Percentiles rank a stretch among this genome's conserved stretches.
These are phyloP conservation scores for Eutolmus rufibarbis DNA, from an alignment of 2,888 invertebrate genomes.

Conservation along the genomic window DNA sequence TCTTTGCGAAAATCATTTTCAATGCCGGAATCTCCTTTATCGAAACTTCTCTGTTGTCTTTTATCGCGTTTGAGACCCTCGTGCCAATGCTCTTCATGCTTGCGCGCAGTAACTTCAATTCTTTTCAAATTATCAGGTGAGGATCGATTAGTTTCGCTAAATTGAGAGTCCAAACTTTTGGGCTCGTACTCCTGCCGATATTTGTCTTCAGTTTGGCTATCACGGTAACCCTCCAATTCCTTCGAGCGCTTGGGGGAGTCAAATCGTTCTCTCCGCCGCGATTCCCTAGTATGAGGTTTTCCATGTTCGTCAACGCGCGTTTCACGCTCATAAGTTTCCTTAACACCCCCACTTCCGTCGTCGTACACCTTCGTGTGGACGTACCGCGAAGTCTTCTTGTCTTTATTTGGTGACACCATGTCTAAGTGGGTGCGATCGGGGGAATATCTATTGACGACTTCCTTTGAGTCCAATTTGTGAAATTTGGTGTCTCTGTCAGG, in stretches of 20 bases:
- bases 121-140: constrained; percentile 66
- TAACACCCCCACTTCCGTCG: constrained; percentile 65
- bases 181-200: constrained; percentile 68
- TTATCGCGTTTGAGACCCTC: constrained; percentile 68
- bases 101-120: constrained; percentile 52
- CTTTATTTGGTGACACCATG: constrained; percentile 51
- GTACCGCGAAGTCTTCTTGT: constrained; percentile 56
- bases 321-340: constrained; percentile 64
- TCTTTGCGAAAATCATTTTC: constrained; percentile 82
- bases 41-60: constrained; percentile 63
- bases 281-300: constrained; percentile 61
- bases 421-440: constrained; percentile 57
- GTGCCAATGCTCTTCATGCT: constrained; percentile 66
- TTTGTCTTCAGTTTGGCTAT: constrained; percentile 50
- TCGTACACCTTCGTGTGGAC: constrained; percentile 60
- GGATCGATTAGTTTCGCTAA: constrained; percentile 67
- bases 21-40: constrained; percentile 77
- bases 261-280: constrained; percentile 61
- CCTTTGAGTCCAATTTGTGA: constrained; percentile 55
- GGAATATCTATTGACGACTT: constrained; percentile 56
- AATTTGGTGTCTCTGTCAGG: constrained; percentile 55
- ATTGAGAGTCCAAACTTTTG: constrained; percentile 72
- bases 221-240: background rate
- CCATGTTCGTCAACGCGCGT: constrained; percentile 62
- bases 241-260: constrained; percentile 50